Percentiles rank a stretch among this genome's conserved stretches.
These are phyloP conservation scores for Lontra canadensis DNA, from an alignment of 2,113 vertebrate species.

Conservation along the genomic window DNA sequence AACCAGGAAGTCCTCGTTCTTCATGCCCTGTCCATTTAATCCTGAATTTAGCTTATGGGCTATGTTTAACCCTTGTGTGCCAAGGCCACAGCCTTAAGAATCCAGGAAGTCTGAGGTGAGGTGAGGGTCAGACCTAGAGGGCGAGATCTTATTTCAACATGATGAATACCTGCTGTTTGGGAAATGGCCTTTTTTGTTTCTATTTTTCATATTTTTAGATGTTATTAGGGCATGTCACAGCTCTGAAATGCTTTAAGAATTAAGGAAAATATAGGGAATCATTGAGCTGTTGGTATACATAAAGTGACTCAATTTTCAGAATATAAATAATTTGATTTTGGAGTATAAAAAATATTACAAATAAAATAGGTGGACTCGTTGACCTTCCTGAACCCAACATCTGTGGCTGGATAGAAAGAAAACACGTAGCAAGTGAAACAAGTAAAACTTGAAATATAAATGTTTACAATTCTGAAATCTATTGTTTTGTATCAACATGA, in stretches of 20 bases:
- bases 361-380: neutral
- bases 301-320: conserved; percentile 18
- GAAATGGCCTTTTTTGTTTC: neutral
- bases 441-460: neutral
- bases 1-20: neutral
- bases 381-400: neutral
- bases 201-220: conserved; percentile 29
- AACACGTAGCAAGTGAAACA: neutral
- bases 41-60: neutral
- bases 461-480: neutral
- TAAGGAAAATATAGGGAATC: neutral
- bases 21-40: neutral
- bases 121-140: neutral
- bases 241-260: neutral
- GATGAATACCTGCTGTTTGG: neutral
- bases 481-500: neutral
- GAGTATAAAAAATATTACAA: neutral
- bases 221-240: neutral
- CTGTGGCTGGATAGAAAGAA: neutral
- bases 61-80: neutral
- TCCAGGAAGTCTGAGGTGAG: neutral
- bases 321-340: neutral
- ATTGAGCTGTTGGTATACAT: neutral
- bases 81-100: neutral
- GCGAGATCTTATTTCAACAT: neutral